Base-by-base conservation (phyloP, 1,140 invertebrate species). In the Cydia fagiglandana region DNA sequence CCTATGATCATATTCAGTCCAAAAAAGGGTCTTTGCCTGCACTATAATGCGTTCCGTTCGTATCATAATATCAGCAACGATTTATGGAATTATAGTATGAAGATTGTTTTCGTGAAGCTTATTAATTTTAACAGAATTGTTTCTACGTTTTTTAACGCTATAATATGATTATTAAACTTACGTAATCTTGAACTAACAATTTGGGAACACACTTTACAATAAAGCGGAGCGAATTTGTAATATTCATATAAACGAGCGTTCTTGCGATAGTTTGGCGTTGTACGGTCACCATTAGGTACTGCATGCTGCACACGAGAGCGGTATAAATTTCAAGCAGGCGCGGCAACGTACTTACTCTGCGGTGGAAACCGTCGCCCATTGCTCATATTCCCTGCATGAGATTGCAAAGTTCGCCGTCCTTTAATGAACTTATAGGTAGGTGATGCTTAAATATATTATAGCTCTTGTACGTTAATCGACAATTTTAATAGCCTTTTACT, bases 291-390 rank as follows among this genome's bases (percentile, higher is more conserved):
- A 86, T 88, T 86, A 24, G 24, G 24, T 24, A 85, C 80, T 73
- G 86, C 84, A 85, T 88, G 88, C 82, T 81, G 81, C 73, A 75
- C 83, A 83, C 86, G 84, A 77, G 77, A 77, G 75, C 73, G 78
- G 80, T 78, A 88, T 87, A 88, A 88, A 88, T 86, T 83, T 83
- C 77, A 34, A 64, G 78, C 73, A 75, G 79, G 76, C 79, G 77
- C 83, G 73, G 82, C 84, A 86, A 84, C 84, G 83, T 84, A 85
- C 84, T 82, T 84, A 89, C 82, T 81, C 82, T 83, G 79, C 80
- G 81, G 78, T 78, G 73, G 75, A 80, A 77, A 77, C 81, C 76
- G 82, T 78, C 76, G 75, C 50, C 78, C 77, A 80, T 83, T 84
- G 84, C 81, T 84, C 81, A 77, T 80, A 78, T 75, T 78, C 56